Conservation (phyloP, 2,113 vertebrate species). For the Motacilla alba region DNA sequence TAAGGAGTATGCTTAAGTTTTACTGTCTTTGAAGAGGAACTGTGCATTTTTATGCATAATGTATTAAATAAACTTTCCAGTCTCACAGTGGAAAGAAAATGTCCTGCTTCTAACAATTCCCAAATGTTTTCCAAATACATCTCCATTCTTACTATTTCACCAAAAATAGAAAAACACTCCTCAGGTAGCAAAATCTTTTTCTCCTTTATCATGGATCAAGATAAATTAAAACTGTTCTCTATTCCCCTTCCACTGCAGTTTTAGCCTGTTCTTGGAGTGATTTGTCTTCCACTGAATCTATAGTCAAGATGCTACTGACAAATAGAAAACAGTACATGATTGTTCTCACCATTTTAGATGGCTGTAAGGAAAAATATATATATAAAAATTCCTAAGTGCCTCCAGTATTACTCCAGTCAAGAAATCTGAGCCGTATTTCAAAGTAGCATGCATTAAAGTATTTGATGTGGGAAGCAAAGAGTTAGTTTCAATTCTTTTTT, state of each 20-base stretch:
- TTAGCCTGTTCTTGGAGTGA: background rate
- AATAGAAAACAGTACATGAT: background rate
- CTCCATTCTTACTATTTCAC: background rate
- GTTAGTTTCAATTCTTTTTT: background rate
- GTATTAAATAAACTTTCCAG: background rate
- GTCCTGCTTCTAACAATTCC: background rate
- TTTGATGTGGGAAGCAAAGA: background rate
- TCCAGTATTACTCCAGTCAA: background rate
- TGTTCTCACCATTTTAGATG: background rate
- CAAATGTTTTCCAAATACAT: background rate
- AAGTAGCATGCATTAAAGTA: background rate
- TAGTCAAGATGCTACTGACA: background rate
- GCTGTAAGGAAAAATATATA: background rate
- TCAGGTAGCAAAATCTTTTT: background rate
- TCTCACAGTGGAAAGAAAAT: background rate
- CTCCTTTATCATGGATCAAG: background rate
- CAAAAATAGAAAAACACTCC: background rate
- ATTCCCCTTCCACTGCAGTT: background rate
- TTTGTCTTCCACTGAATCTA: background rate
- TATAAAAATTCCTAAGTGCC: background rate
- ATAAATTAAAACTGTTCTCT: background rate
- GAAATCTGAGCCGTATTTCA: background rate
- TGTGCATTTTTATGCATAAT: background rate
- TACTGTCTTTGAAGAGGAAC: background rate
- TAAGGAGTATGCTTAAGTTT: background rate